Conservation (phyloP, 2,888 invertebrate genomes). For the Apodemia hepburni region DNA sequence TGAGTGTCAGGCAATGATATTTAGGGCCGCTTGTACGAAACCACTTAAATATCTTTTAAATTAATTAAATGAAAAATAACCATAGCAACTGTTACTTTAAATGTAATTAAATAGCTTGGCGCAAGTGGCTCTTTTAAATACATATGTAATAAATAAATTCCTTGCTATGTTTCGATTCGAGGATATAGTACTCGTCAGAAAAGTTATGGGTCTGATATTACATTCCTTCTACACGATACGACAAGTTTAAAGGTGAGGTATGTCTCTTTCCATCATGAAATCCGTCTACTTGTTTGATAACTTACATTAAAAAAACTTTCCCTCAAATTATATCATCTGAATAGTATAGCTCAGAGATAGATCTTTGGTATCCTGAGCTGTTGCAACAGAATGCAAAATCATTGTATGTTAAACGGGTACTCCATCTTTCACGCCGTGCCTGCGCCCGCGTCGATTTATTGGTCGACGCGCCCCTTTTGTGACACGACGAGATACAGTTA, state of each 20-base stretch:
- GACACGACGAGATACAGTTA: conserved; percentile 46
- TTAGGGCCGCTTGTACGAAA: too few species aligned
- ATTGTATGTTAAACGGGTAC: conserved; percentile 79
- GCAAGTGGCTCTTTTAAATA: too few species aligned
- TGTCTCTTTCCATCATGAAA: background rate
- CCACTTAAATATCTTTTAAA: too few species aligned
- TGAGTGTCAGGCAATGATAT: too few species aligned
- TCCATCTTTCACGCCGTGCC: conserved; percentile 68
- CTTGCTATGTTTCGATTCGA: too few species aligned
- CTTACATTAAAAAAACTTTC: background rate
- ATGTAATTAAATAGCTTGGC: too few species aligned
- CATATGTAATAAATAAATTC: too few species aligned
- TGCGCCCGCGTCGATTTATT: conserved; percentile 67
- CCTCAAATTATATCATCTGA: background rate
- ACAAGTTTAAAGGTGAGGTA: background rate
- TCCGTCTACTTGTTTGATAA: background rate
- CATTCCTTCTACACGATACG: too few species aligned
- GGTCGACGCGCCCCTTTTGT: conserved; percentile 66
- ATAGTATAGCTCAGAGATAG: background rate
- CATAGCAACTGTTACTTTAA: too few species aligned
- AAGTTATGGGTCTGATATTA: too few species aligned
- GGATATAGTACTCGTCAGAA: too few species aligned
- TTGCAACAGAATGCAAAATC: conserved; percentile 46
- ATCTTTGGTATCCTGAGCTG: conserved; percentile 25
- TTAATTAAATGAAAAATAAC: too few species aligned